These are phyloP conservation scores for Catharus bicknelli DNA, from an alignment of 2,113 vertebrate genomes.

Conservation along the genomic window DNA sequence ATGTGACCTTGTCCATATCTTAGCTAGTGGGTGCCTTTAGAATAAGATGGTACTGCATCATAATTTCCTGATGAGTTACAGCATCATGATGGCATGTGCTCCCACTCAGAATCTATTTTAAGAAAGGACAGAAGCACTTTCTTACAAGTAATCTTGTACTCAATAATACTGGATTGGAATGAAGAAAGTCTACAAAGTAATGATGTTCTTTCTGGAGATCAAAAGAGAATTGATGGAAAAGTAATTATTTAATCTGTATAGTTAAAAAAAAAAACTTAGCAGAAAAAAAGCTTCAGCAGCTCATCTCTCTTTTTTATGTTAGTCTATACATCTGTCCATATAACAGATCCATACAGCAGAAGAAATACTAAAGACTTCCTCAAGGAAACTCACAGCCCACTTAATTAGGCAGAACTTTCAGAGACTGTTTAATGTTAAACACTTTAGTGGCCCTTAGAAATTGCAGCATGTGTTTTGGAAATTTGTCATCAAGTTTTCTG, in stretches of 20 bases:
- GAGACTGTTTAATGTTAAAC: background rate
- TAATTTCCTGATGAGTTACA: constrained; percentile 44
- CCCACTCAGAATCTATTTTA: constrained; percentile 66
- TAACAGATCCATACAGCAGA: background rate
- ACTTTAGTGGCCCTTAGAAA: background rate
- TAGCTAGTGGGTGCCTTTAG: background rate
- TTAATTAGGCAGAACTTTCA: background rate
- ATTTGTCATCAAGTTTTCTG: background rate
- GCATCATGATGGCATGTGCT: constrained; percentile 54
- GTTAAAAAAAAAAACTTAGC: background rate
- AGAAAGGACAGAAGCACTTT: constrained; percentile 66
- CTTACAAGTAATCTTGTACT: constrained; percentile 54
- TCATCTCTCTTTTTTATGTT: background rate
- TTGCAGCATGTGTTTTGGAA: background rate
- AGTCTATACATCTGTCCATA: background rate
- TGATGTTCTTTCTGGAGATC: constrained; percentile 27
- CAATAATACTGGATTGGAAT: constrained; percentile 36
- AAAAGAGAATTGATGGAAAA: constrained; percentile 7
- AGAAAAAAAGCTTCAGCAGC: background rate
- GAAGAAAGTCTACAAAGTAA: constrained; percentile 41
- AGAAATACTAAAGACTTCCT: background rate
- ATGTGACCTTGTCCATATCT: constrained; percentile 27
- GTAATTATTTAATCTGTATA: constrained; percentile 24
- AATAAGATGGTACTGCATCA: constrained; percentile 35
- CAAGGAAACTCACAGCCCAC: background rate